A percentile compares a stretch with the other conserved stretches of the same genome.
These are phyloP conservation scores for Acrossocheilus fasciatus DNA, from an alignment of 2,797 vertebrate species.

Conservation along the genomic window DNA sequence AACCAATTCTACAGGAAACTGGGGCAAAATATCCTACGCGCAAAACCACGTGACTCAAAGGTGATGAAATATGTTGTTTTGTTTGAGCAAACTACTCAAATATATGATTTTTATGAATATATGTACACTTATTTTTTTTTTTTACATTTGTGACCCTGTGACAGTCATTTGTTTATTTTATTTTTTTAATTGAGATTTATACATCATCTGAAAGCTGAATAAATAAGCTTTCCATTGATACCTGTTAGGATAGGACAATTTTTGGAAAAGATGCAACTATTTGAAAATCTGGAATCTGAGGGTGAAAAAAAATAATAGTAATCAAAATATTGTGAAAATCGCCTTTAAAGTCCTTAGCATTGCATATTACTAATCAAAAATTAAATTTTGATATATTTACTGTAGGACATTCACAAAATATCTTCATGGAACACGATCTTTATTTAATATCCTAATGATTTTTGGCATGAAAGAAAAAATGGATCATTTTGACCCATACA, in stretches of 20 bases:
- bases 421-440: neutral
- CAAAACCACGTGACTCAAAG: slow-evolving; percentile 5
- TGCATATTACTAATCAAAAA: neutral
- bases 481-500: neutral
- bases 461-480: neutral
- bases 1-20: neutral
- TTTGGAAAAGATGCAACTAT: neutral
- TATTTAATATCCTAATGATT: no score
- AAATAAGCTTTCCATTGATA: neutral
- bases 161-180: no score
- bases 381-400: neutral
- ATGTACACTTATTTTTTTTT: neutral
- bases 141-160: neutral
- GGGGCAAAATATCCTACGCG: neutral
- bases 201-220: neutral
- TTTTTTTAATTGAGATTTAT: no score
- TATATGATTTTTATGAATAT: neutral
- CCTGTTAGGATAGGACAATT: neutral
- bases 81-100: neutral
- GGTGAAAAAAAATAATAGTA: neutral
- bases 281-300: neutral
- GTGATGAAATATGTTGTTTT: neutral
- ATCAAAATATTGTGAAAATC: neutral
- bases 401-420: neutral
- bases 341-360: neutral